Conservation (phyloP, 2,113 vertebrate species). For the Trachemys scripta region DNA sequence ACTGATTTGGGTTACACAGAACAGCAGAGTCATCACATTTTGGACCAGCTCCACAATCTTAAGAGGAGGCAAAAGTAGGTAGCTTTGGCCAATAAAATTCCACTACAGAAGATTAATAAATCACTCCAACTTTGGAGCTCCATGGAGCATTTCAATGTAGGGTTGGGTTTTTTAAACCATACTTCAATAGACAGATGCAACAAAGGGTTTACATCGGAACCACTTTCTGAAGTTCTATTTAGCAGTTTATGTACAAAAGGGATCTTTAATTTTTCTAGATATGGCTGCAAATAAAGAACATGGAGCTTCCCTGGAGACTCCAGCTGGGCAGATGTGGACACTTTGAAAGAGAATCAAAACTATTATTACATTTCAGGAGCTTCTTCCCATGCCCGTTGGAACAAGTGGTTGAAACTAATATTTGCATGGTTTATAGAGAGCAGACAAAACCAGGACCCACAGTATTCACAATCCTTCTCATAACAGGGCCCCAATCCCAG, state of each 20-base stretch:
- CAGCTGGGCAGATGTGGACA: background rate
- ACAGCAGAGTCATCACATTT: slow-evolving; percentile 43
- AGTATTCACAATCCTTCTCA: background rate
- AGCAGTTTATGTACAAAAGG: background rate
- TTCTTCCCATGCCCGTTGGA: background rate
- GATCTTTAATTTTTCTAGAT: background rate
- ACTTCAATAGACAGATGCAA: background rate
- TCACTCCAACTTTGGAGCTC: background rate
- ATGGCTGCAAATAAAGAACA: background rate
- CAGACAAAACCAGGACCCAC: background rate
- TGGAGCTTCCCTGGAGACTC: background rate
- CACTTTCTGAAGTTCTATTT: slow-evolving; percentile 1
- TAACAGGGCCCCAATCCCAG: background rate
- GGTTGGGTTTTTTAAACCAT: background rate
- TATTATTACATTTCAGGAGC: fast-evolving
- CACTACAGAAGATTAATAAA: slow-evolving; percentile 17
- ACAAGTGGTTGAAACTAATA: background rate
- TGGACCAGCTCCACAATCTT: slow-evolving; percentile 36
- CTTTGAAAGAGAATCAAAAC: background rate
- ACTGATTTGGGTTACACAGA: slow-evolving; percentile 61
- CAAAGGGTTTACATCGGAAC: slow-evolving; percentile 14
- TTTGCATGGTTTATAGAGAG: background rate
- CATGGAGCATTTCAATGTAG: background rate
- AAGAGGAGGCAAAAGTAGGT: slow-evolving; percentile 1
- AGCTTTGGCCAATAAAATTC: slow-evolving; percentile 6